Evolutionary conservation across 2,888 invertebrate genomes (phyloP), one percentile per base, ranked within the genome.

Genomic region (Pelosia muscerda): DNA sequence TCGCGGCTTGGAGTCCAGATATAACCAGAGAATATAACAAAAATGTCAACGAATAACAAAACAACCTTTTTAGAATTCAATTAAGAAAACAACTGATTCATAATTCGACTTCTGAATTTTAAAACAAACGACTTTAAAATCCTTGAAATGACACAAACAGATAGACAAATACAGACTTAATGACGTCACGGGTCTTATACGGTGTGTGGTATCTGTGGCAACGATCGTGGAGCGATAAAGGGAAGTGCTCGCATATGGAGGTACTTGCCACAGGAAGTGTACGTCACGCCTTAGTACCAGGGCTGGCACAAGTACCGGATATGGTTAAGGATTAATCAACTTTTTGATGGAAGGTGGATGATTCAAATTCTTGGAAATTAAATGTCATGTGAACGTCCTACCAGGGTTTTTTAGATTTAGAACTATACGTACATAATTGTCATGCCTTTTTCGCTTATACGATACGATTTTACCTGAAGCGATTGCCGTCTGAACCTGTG

Each of bases 231-330:
- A 28, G 38, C 73, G 76, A 72, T 78, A 74, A 75, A 74, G 76
- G 78, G 79, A 79, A 79, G 63, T 56, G 63, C 38, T 62, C 26
- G 26, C 63, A 54, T 68, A 65, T 66, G 54, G 63, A 56, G 58
- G 62, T 66, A 66, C 63, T 63, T 58, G 49, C 71, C 75, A 67
- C 76, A 78, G 81, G 79, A 81, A 81, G 81, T 74, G 63, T 78
- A 70, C 49, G 79, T 72, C 81, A 79, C 76, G 73, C 74, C 68
- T 67, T 66, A 69, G 25, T 49, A 55, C 2, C 57, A 79, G 79
- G 79, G 81, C 54, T 81, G 79, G 25, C 66, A 22, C 38, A 15
- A 62, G 22, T 34, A 31, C 56, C 63, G 66, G 55, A 66, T 69
- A 55, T 66, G 22, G 25, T 57, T 62, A 23, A 19, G 22, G 25